Base-by-base conservation (phyloP, 2,797 vertebrate species). In the Yasuhikotakia modesta region DNA sequence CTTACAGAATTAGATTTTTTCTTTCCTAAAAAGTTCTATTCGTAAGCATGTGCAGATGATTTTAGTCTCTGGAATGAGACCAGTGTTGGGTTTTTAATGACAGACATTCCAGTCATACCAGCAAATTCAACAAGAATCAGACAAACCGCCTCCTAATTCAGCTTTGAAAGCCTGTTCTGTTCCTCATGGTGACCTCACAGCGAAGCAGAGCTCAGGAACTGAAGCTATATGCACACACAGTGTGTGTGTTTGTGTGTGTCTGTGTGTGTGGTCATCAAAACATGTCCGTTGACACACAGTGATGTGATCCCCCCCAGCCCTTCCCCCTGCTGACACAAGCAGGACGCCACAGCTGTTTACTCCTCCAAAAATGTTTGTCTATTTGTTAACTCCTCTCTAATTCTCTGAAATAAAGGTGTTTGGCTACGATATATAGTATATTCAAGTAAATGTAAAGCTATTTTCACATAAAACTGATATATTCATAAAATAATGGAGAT, bases 101-200 rank as follows among this genome's bases (percentile, higher is more conserved):
- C 85, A 87, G 81, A 82, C 84, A 90, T 90, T 89, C 88, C 81
- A 45, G 53, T 80, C 84, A 80, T 87, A 80, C 82, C 83, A 67
- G 39, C 4, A 73, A 78, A 74, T 87, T 86, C 79, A 79, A 84
- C 85, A 83, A 82, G 79, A 83, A 58, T 73, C 81, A 81, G 86
- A 66, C 79, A 79, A 74, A 48, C 24, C 7, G 0, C 16, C 50
- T 69, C 48, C 17, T 1, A 55, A 21, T 63, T 63, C 74, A 70
- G 43, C 70, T 53, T 57, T 50, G 10, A 80, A 70, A 80, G 60
- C 48, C 13, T 35, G 76, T 65, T 70, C 57, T 70, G 66, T 69
- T 74, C 71, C 61, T 30, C 14, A 43, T 43, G 39, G 16, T 43
- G 72, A 70, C 57, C 79, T 53, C 55, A 55, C 65, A 45, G 48